Conservation (phyloP, 2,797 vertebrate genomes). For the Ambastaia sidthimunki region DNA sequence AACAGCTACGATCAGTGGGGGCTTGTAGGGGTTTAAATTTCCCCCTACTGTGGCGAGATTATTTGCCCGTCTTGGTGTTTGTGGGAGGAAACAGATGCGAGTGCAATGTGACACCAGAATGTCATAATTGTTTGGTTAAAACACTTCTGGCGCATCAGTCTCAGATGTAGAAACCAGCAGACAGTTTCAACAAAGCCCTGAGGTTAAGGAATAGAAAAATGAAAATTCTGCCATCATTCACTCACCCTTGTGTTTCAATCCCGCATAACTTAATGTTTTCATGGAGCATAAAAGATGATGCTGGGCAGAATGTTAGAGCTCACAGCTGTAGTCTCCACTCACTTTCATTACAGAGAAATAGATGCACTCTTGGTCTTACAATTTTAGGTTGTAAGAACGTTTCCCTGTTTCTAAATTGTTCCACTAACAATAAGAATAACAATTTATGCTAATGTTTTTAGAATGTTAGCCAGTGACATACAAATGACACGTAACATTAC, state of each 20-base stretch:
- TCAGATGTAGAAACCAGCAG: background rate
- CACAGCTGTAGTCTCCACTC: background rate
- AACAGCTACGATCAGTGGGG: slow-evolving; percentile 60
- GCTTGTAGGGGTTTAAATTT: slow-evolving; percentile 67
- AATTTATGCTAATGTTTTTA: too few species aligned
- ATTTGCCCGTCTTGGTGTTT: slow-evolving; percentile 60
- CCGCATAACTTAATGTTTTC: background rate
- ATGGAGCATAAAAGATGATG: background rate
- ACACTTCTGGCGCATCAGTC: background rate
- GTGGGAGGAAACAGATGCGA: slow-evolving; percentile 62
- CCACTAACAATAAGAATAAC: too few species aligned
- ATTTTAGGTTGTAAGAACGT: too few species aligned
- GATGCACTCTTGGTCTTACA: background rate
- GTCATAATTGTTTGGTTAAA: slow-evolving; percentile 2
- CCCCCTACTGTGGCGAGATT: slow-evolving; percentile 63
- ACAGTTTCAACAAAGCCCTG: background rate
- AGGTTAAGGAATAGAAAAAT: background rate
- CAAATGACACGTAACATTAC: too few species aligned
- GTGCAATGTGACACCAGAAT: slow-evolving; percentile 68
- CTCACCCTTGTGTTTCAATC: background rate
- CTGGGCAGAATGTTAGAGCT: background rate
- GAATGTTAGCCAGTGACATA: too few species aligned
- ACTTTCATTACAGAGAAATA: background rate
- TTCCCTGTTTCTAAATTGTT: too few species aligned
- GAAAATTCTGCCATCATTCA: background rate